These are phyloP conservation scores for Lithophane semibrunnea DNA, from an alignment of 2,888 invertebrate genomes.

Conservation along the genomic window DNA sequence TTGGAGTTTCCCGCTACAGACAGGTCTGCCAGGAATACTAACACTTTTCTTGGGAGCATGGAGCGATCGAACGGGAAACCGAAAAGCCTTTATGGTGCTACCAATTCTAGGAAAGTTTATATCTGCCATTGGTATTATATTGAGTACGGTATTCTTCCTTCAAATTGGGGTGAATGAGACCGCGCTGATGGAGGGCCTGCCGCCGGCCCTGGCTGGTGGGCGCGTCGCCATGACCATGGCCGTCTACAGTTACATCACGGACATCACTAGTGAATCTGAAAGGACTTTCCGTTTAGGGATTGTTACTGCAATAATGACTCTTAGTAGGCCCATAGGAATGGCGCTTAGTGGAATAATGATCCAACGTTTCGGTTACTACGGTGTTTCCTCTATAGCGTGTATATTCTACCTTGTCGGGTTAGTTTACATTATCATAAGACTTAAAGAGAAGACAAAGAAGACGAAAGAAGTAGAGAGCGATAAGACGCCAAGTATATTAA, in stretches of 20 bases:
- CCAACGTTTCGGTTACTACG: constrained; percentile 86
- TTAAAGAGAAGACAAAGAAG: constrained; percentile 82
- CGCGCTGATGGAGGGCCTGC: constrained; percentile 89
- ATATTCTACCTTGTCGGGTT: constrained; percentile 86
- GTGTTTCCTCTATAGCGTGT: constrained; percentile 85
- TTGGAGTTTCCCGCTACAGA: constrained; percentile 91
- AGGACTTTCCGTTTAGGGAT: constrained; percentile 92
- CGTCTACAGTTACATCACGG: constrained; percentile 91
- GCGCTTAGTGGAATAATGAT: constrained; percentile 90
- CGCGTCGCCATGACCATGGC: constrained; percentile 91
- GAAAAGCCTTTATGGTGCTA: constrained; percentile 91
- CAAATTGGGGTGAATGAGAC: constrained; percentile 90
- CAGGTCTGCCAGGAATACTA: constrained; percentile 89
- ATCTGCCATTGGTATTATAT: constrained; percentile 88
- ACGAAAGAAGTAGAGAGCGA: constrained; percentile 76
- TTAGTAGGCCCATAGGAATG: constrained; percentile 89
- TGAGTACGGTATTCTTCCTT: constrained; percentile 90
- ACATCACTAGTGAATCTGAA: constrained; percentile 90
- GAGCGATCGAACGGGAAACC: constrained; percentile 91
- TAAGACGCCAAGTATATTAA: constrained; percentile 74
- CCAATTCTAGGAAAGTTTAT: constrained; percentile 91
- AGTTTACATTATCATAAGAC: constrained; percentile 83
- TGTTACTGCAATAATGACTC: constrained; percentile 89
- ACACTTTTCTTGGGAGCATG: constrained; percentile 91
- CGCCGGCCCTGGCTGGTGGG: constrained; percentile 91